Evolutionary conservation across 2,113 vertebrate species (phyloP).

Genomic region (Formicarius rufipectus): DNA sequence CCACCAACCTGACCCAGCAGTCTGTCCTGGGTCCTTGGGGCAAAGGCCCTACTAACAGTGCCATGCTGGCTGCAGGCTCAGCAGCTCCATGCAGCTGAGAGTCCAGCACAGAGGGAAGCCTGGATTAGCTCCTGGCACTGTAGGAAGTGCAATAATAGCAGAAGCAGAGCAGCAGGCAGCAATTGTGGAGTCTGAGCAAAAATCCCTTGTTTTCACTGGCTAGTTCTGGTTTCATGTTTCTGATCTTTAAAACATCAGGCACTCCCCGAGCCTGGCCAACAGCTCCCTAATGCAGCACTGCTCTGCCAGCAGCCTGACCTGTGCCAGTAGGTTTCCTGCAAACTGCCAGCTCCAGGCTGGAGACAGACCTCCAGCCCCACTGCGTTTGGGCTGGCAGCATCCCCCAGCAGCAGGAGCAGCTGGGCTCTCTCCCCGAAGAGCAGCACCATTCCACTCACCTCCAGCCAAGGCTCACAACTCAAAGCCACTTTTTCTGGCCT

Average conservation of each 20-base stretch:
- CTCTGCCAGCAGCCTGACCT: slow-evolving; percentile 43
- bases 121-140: slow-evolving; percentile 59
- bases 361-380: not conserved
- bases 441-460: not conserved
- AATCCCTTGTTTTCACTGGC: slow-evolving; percentile 68
- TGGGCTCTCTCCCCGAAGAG: not conserved
- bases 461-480: not conserved
- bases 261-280: not conserved
- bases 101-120: slow-evolving; percentile 49
- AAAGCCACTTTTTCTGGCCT: not conserved
- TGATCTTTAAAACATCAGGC: slow-evolving; percentile 69
- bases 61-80: not conserved
- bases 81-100: slow-evolving; percentile 18
- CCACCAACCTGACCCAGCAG: rapidly evolving
- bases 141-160: slow-evolving; percentile 59
- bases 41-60: not conserved
- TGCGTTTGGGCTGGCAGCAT: not conserved
- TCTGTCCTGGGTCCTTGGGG: not conserved
- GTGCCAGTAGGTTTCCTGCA: slow-evolving; percentile 29
- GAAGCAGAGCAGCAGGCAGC: slow-evolving; percentile 68
- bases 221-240: slow-evolving; percentile 71
- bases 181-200: slow-evolving; percentile 63
- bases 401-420: not conserved
- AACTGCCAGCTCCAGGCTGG: slow-evolving; percentile 29
- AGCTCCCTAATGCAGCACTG: not conserved